Conservation (phyloP, 1,140 invertebrate genomes). For the Marisa cornuarietis region DNA sequence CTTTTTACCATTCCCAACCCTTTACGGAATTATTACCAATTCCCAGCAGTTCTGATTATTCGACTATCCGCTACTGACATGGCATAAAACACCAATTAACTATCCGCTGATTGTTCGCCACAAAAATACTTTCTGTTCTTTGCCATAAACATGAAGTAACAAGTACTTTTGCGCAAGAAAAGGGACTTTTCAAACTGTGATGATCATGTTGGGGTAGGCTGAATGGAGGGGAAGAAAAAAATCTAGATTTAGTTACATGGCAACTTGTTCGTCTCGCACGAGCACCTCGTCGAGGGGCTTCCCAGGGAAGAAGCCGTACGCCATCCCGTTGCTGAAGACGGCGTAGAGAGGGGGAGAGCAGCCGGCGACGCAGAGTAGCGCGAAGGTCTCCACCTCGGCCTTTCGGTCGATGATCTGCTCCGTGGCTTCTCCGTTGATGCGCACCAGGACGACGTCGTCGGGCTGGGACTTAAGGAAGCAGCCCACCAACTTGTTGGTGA, state of each 20-base stretch:
- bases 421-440: conserved; percentile 94
- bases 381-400: conserved; percentile 79
- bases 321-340: conserved; percentile 92
- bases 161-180: neutral
- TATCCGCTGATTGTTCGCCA: no score
- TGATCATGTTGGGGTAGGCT: neutral
- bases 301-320: conserved; percentile 91
- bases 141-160: neutral
- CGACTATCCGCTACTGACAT: no score
- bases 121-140: neutral
- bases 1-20: no score
- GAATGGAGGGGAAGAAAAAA: neutral
- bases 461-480: conserved; percentile 71
- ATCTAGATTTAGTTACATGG: conserved; percentile 35
- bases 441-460: conserved; percentile 81
- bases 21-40: neutral
- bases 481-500: conserved; percentile 92
- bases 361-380: conserved; percentile 73
- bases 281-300: conserved; percentile 77
- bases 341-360: conserved; percentile 88
- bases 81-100: no score
- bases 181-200: neutral
- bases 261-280: conserved; percentile 71
- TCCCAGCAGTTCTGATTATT: no score
- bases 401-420: conserved; percentile 91